A percentile compares a stretch with the other conserved stretches of the same genome.
Conservation (phyloP, 2,888 invertebrate genomes). For the Quadriops clusia region DNA sequence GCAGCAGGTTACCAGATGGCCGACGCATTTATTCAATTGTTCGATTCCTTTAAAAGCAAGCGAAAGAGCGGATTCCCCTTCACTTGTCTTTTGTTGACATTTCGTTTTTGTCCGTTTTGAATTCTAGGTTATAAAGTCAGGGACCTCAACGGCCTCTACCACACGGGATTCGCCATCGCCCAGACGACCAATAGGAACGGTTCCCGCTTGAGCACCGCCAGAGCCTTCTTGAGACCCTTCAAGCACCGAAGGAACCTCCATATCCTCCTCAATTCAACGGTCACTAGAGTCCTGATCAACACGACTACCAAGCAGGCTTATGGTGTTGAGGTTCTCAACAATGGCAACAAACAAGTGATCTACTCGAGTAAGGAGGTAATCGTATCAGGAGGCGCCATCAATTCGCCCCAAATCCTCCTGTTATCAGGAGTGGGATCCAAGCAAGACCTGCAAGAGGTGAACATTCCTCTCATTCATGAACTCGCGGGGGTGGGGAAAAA, state of each 20-base stretch:
- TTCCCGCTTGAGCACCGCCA: slow-evolving; percentile 67
- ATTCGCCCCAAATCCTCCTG: slow-evolving; percentile 84
- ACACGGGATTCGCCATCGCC: slow-evolving; percentile 78
- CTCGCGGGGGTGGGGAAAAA: slow-evolving; percentile 75
- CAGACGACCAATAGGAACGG: slow-evolving; percentile 82
- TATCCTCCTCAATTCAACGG: slow-evolving; percentile 73
- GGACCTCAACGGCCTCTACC: slow-evolving; percentile 71
- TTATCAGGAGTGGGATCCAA: slow-evolving; percentile 80
- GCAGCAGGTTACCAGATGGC: no score
- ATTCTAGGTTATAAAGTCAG: slow-evolving; percentile 53
- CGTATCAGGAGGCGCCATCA: slow-evolving; percentile 67
- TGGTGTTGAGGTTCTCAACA: slow-evolving; percentile 59
- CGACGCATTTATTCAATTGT: no score
- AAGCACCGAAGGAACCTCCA: slow-evolving; percentile 66
- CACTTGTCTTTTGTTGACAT: no score
- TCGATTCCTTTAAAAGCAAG: no score
- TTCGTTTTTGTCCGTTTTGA: no score
- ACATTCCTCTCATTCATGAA: slow-evolving; percentile 56
- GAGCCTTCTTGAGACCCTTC: slow-evolving; percentile 73
- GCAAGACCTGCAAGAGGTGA: slow-evolving; percentile 48
- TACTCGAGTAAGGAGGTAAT: slow-evolving; percentile 59
- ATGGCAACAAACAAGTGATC: slow-evolving; percentile 45
- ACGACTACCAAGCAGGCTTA: slow-evolving; percentile 59
- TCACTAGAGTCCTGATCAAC: slow-evolving; percentile 63
- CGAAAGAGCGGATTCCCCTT: no score